Percentiles rank a stretch among this genome's conserved stretches.
phyloP scores from a whole-genome alignment of 1,140 invertebrate genomes.

The Drosophila sulfurigaster region DNA sequence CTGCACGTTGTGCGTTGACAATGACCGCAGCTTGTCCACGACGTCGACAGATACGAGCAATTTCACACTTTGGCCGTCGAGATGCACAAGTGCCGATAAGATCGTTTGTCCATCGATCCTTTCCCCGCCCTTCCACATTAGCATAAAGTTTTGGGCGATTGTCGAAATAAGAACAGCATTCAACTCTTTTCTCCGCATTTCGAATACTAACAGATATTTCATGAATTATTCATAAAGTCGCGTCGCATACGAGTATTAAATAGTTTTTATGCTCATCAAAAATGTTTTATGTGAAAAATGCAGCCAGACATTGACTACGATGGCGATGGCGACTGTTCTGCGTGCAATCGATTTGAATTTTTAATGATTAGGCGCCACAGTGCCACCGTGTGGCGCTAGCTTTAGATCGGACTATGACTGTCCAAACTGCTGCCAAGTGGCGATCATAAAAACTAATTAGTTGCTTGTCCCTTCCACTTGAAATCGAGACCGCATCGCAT shows the following conservation, averaged over 20 bases:
- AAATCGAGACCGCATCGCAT: slow-evolving; percentile 31
- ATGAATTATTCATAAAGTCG: slow-evolving; percentile 77
- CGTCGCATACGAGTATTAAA: slow-evolving; percentile 58
- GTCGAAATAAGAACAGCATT: slow-evolving; percentile 24
- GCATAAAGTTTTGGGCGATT: slow-evolving; percentile 70
- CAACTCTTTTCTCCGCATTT: slow-evolving; percentile 28
- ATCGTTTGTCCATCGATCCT: slow-evolving; percentile 20
- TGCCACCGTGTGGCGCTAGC: slow-evolving; percentile 58
- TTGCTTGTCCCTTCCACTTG: slow-evolving; percentile 56
- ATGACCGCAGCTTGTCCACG: slow-evolving; percentile 78
- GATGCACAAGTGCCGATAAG: slow-evolving; percentile 69
- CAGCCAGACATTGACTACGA: slow-evolving; percentile 33
- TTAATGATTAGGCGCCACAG: slow-evolving; percentile 84
- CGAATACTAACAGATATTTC: slow-evolving; percentile 44
- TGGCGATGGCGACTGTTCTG: slow-evolving; percentile 24
- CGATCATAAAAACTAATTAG: slow-evolving; percentile 80
- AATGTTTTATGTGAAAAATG: slow-evolving; percentile 75
- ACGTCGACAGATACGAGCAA: slow-evolving; percentile 81
- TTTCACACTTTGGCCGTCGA: slow-evolving; percentile 78
- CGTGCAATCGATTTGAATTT: slow-evolving; percentile 82
- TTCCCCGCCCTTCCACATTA: slow-evolving; percentile 46
- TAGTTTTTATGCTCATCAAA: slow-evolving; percentile 79
- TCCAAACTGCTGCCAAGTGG: slow-evolving; percentile 43
- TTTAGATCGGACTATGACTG: neutral
- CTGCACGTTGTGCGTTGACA: slow-evolving; percentile 58